These are phyloP conservation scores for Volucella bombylans DNA, from an alignment of 2,888 invertebrate species.

Conservation along the genomic window DNA sequence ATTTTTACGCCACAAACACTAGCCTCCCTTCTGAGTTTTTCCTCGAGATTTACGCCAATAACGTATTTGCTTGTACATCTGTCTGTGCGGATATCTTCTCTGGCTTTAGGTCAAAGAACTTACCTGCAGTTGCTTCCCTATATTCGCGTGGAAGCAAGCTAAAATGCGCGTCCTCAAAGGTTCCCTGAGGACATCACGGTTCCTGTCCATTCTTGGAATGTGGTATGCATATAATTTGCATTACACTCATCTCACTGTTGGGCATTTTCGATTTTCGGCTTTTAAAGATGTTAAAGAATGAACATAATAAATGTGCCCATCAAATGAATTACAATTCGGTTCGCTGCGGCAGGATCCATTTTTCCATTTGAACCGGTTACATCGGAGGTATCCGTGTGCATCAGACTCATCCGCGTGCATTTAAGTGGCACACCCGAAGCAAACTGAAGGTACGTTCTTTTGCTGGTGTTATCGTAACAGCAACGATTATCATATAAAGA, in stretches of 20 bases:
- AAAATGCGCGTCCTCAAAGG: background rate
- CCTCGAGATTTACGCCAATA: constrained; percentile 32
- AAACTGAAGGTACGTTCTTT: constrained; percentile 28
- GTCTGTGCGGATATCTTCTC: constrained; percentile 13
- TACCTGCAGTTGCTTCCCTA: constrained; percentile 31
- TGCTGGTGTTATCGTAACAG: constrained; percentile 41
- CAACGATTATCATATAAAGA: constrained; percentile 46
- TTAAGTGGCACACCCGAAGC: constrained; percentile 41
- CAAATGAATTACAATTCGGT: constrained; percentile 37
- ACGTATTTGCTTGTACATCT: background rate
- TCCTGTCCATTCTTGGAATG: constrained; percentile 30
- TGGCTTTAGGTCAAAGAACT: constrained; percentile 68
- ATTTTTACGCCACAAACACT: constrained; percentile 36
- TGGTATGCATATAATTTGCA: constrained; percentile 46
- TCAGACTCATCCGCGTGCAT: constrained; percentile 10
- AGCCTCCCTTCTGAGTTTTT: background rate
- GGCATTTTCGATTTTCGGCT: constrained; percentile 33
- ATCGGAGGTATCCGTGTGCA: constrained; percentile 12
- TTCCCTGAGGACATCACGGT: background rate
- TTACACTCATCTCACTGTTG: constrained; percentile 31
- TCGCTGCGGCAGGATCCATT: constrained; percentile 27
- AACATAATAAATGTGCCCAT: constrained; percentile 41
- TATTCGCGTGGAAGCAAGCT: constrained; percentile 7
- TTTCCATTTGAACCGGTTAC: constrained; percentile 53
- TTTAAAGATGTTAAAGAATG: background rate